These are phyloP conservation scores for Listrodromus nycthemerus DNA, from an alignment of 2,888 invertebrate genomes.

Conservation along the genomic window DNA sequence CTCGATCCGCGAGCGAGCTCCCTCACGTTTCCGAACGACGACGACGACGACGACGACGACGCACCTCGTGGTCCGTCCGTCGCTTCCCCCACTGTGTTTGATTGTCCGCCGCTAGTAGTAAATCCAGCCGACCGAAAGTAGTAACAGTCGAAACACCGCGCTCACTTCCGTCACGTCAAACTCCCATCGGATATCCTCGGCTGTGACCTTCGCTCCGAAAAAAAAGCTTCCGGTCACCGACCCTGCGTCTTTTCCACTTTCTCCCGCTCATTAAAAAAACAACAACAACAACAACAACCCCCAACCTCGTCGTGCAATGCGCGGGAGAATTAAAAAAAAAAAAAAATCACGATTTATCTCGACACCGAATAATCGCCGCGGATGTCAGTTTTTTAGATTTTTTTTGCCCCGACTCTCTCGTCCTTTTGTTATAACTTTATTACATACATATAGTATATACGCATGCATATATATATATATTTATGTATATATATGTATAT, in stretches of 20 bases:
- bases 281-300: too few relatives aligned
- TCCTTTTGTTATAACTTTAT: not conserved
- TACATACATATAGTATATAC: slow-evolving; percentile 11
- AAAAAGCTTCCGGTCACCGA: not conserved
- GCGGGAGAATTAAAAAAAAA: not conserved
- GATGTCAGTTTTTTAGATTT: not conserved
- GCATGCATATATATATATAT: not conserved
- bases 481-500: slow-evolving; percentile 2
- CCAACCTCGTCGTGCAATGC: not conserved
- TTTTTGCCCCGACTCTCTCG: not conserved
- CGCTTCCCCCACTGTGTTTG: slow-evolving; percentile 35
- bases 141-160: slow-evolving; percentile 43
- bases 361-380: not conserved
- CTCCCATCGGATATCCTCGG: slow-evolving; percentile 24
- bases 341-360: not conserved
- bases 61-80: slow-evolving; percentile 54
- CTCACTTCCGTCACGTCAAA: slow-evolving; percentile 16
- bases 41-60: slow-evolving; percentile 28
- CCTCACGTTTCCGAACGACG: not conserved
- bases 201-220: not conserved
- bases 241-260: not conserved
- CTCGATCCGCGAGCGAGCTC: not conserved
- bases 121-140: slow-evolving; percentile 56
- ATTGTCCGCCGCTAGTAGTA: slow-evolving; percentile 58
- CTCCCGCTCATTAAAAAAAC: not conserved